phyloP scores from a whole-genome alignment of 2,888 invertebrate genomes.

The Athalia rosae region DNA sequence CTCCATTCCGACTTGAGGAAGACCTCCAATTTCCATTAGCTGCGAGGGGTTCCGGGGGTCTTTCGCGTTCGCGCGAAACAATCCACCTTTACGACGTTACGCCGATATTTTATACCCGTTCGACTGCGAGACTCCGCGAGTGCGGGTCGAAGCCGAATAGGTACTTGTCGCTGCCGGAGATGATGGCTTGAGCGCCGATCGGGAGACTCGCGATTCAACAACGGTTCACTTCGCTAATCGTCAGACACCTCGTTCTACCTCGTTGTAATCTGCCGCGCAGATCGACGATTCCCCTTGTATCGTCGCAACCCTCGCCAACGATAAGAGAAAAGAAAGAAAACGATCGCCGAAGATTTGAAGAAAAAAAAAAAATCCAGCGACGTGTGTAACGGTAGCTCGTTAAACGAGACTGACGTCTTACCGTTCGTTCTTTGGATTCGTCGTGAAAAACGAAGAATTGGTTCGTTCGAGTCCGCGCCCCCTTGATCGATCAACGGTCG shows the following conservation, averaged over 20 bases:
- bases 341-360: no score
- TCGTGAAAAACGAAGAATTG: no score
- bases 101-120: background rate
- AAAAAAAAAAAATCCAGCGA: no score
- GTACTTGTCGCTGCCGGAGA: background rate
- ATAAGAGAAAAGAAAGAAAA: no score
- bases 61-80: background rate
- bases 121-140: no score
- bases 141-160: background rate
- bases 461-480: no score
- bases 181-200: background rate
- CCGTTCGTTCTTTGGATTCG: no score
- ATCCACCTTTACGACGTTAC: background rate
- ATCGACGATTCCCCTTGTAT: constrained; percentile 11
- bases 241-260: constrained; percentile 27
- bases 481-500: no score
- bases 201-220: background rate
- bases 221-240: constrained; percentile 1
- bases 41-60: background rate
- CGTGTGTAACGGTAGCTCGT: no score
- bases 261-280: constrained; percentile 28
- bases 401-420: no score
- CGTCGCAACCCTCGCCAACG: background rate
- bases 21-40: constrained; percentile 23
- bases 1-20: constrained; percentile 14